phyloP scores from a whole-genome alignment of 1,140 invertebrate genomes.

The Hyles euphorbiae region DNA sequence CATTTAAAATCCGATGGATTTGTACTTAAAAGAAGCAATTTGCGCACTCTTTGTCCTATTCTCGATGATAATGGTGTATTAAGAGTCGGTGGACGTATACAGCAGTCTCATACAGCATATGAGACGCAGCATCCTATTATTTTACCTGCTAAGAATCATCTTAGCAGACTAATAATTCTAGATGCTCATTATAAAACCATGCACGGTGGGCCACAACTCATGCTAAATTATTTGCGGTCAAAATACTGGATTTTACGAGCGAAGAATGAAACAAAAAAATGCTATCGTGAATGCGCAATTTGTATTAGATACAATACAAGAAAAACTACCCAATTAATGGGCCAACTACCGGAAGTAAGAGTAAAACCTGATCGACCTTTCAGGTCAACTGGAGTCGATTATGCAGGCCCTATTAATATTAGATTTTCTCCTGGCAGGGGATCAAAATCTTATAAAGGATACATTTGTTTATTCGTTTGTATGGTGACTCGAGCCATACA shows the following conservation, averaged over 20 bases:
- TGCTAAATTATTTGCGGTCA: constrained; percentile 1
- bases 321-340: constrained; percentile 3
- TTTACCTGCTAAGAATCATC: not conserved
- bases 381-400: not conserved
- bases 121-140: constrained; percentile 3
- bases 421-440: not conserved
- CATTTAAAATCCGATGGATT: not conserved
- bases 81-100: constrained; percentile 6
- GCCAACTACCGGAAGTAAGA: not conserved
- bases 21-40: not conserved
- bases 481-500: constrained; percentile 3
- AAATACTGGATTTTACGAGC: not conserved
- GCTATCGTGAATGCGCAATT: not conserved
- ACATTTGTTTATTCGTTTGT: constrained; percentile 4
- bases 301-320: not conserved
- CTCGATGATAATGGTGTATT: constrained; percentile 5
- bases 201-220: constrained; percentile 8
- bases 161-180: constrained; percentile 1
- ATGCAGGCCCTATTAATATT: constrained; percentile 5
- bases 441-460: constrained; percentile 1
- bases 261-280: not conserved
- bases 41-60: constrained; percentile 2
- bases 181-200: constrained; percentile 9
- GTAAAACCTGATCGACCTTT: constrained; percentile 4
- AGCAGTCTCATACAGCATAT: not conserved